Evolutionary conservation across 2,888 invertebrate genomes (phyloP).

Genomic region (Trissoscelio sp.): DNA sequence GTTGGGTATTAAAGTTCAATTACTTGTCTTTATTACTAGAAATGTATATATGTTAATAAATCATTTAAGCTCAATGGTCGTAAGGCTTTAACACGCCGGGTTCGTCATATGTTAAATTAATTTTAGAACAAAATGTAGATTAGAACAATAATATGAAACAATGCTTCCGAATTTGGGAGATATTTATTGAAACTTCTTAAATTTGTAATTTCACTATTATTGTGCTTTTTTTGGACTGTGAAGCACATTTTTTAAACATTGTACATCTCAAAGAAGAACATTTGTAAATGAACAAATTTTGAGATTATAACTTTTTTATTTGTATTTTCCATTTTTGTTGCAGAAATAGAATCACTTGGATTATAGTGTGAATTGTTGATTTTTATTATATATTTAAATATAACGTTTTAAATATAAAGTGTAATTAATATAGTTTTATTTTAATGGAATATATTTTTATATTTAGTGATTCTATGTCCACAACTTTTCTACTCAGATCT

Average conservation of each 20-base stretch:
- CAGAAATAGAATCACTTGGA: conserved; percentile 37
- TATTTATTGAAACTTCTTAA: background rate
- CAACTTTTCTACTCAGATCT: conserved; percentile 32
- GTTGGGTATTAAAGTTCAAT: too few species aligned
- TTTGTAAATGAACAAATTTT: conserved; percentile 8
- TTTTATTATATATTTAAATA: conserved; percentile 5
- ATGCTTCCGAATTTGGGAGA: background rate
- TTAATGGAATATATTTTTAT: conserved; percentile 50
- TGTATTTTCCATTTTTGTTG: conserved; percentile 15
- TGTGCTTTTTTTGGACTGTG: background rate
- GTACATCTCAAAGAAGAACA: background rate
- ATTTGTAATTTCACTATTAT: background rate
- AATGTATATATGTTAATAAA: conserved; percentile 34
- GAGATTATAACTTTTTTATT: background rate
- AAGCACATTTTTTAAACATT: background rate
- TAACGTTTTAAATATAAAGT: conserved; percentile 9
- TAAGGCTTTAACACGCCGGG: conserved; percentile 19
- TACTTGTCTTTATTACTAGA: too few species aligned
- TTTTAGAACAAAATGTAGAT: conserved; percentile 13
- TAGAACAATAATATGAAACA: conserved; percentile 11
- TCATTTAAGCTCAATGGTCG: conserved; percentile 29
- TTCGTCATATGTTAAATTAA: conserved; percentile 9
- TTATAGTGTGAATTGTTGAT: background rate
- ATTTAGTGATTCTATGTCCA: conserved; percentile 46
- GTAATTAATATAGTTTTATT: conserved; percentile 35